Percentiles rank a stretch among this genome's conserved stretches.
These are phyloP conservation scores for Leucoraja erinaceus DNA, from an alignment of 2,113 vertebrate genomes.

Conservation along the genomic window DNA sequence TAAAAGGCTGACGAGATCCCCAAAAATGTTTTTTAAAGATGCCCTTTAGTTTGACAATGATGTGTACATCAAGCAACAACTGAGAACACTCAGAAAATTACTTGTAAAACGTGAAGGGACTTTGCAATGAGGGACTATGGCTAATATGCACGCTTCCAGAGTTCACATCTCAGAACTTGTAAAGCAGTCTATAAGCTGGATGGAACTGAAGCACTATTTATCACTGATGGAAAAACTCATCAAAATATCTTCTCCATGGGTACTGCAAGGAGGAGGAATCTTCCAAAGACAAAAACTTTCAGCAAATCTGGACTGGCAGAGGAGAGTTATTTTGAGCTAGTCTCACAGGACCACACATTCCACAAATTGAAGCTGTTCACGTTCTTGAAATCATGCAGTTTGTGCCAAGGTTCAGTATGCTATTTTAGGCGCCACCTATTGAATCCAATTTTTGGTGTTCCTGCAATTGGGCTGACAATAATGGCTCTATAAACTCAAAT, in stretches of 20 bases:
- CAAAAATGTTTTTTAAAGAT: neutral
- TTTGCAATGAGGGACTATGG: too few relatives aligned
- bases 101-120: too few relatives aligned
- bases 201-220: too few relatives aligned
- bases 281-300: neutral
- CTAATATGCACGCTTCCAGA: too few relatives aligned
- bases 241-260: too few relatives aligned
- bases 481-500: neutral
- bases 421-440: neutral
- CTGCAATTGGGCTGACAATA: neutral
- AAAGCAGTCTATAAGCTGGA: neutral
- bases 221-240: too few relatives aligned
- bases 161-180: too few relatives aligned
- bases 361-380: too few relatives aligned
- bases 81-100: too few relatives aligned
- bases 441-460: neutral
- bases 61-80: neutral
- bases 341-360: neutral
- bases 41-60: neutral
- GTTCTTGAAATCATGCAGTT: too few relatives aligned
- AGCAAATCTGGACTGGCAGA: neutral
- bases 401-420: neutral
- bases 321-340: neutral
- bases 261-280: neutral
- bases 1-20: neutral